Base-by-base conservation (phyloP, 2,888 invertebrate species). In the Cheilosia scutellata region DNA sequence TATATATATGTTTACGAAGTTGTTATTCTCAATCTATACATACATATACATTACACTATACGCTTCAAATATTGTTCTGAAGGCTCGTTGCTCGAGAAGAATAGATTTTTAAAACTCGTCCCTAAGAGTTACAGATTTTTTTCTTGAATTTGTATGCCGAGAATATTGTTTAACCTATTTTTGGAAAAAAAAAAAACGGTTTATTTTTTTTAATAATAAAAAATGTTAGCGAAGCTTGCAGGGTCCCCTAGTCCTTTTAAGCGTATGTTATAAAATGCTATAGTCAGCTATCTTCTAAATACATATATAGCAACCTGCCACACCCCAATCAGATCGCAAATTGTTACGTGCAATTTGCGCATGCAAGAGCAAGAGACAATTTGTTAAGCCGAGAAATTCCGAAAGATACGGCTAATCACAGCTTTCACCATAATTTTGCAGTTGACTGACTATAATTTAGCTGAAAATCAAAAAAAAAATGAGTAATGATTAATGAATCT, bases 251-350 rank as follows among this genome's bases (percentile, higher is more conserved):
- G 20, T 20, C 20, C 20, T 20, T 20, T 20, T 20, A 20, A 20
- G 20, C 20, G 20, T 20, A 20, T 20, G 20, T 20, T 0, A 20
- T 20, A 2, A 1, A 20, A 44, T 58, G 37, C 51, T 42, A 44
- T 11, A 13, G 13, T 5, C 5, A 42, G 37, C 53, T 16, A 5
- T 11, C 16, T 49, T 11, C 16, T 49, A 42, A 37, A 5, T 25
- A 20, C 2, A 20, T 20, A 20, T 2, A 20, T 1, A 25, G 4
- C 7, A 5, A 31, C 29, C 47, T 1, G 27, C 40, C 63, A 78
- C 78, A 72, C 78, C 78, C 40, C 31, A 57, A 63, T 49, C 55
- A 31, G 20, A 47, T 55, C 5, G 49, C 27, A 55, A 49, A 78
- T 57, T 49, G 7, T 16, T 42, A 27, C 47, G 55, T 37, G 47